Evolutionary conservation across 2,113 vertebrate genomes (phyloP), one percentile per base, ranked within the genome.

Genomic region (Panthera leo): DNA sequence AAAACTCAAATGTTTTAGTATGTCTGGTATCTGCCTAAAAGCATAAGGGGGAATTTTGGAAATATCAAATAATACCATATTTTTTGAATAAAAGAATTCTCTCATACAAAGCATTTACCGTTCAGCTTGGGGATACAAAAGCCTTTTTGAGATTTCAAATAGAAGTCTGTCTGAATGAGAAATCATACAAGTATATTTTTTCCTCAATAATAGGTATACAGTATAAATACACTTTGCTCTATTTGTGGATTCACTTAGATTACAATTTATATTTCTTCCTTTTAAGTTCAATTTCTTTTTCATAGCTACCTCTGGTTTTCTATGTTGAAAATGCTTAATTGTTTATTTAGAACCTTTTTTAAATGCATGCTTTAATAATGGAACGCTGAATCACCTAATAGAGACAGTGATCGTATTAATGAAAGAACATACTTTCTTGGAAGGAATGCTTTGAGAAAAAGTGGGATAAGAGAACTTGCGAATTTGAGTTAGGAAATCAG

Each of bases 21-120:
- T 94, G 91, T 63, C 82, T 93, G 61, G 86, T 93, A 79, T 84
- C 75, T 95, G 94, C 82, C 97, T 97, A 98, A 98, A 97, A 96
- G 95, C 91, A 84, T 79, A 80, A 61, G 79, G 39, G 39, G n/a
- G 80, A 63, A 89, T 96, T 97, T 96, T 55, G 92, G 53, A 97
- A 96, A 85, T 95, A 95, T 91, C 63, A 92, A 98, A 88, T 94
- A 96, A 97, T 92, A 73, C 45, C 63, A 85, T 85, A 68, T 58
- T 71, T 89, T 96, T 87, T 87, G 80, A 91, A 98, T 88, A 92
- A 97, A 96, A 97, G 51, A 75, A 91, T 95, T 92, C 68, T 93
- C 25, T 94, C 21, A 71, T 82, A 90, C 34, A 97, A 93, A 65
- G 79, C 61, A 95, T 76, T 95, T 94, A 95, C 68, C 79, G 29